Evolutionary conservation across 2,797 vertebrate species (phyloP).

Genomic region (Lepus townsendii): DNA sequence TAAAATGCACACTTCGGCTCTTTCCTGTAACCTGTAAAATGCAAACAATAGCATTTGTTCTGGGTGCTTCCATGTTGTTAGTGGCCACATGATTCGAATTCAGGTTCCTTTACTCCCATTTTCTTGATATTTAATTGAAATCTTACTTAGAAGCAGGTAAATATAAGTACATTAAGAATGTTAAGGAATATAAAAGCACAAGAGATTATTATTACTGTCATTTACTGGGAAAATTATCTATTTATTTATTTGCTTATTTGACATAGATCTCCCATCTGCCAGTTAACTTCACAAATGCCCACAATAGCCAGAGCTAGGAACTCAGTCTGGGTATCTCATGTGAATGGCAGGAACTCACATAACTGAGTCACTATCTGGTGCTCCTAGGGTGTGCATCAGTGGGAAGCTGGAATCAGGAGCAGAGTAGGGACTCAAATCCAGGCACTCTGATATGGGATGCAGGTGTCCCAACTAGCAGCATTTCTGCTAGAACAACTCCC

Average conservation of each 20-base stretch:
- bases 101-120: not conserved
- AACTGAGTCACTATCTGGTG: too few species aligned
- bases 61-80: not conserved
- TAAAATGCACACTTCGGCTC: not conserved
- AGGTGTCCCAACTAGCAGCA: too few species aligned
- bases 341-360: too few species aligned
- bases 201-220: not conserved
- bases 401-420: too few species aligned
- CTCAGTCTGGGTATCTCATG: too few species aligned
- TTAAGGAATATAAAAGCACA: not conserved
- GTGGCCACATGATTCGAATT: not conserved
- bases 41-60: not conserved
- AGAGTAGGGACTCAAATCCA: too few species aligned
- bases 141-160: not conserved
- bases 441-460: too few species aligned
- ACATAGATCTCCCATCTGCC: too few species aligned
- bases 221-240: not conserved
- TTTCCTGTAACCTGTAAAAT: not conserved
- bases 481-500: too few species aligned
- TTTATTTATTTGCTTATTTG: not conserved
- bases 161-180: not conserved
- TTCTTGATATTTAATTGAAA: not conserved
- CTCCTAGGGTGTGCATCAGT: too few species aligned
- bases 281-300: too few species aligned
- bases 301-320: too few species aligned